Percentiles rank a stretch among this genome's conserved stretches.
Conservation (phyloP, 2,113 vertebrate genomes). For the Embiotoca jacksoni region DNA sequence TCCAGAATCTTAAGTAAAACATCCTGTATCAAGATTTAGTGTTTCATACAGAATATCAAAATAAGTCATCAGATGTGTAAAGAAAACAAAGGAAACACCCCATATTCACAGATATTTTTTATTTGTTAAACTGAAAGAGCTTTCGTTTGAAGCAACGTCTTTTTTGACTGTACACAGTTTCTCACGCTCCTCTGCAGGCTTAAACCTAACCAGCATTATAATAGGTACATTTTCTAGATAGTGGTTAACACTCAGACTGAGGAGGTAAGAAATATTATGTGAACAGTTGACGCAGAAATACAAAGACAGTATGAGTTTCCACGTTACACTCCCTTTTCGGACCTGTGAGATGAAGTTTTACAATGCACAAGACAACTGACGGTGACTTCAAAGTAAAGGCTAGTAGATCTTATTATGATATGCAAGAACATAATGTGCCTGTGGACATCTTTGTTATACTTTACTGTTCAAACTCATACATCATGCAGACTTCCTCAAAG, state of each 20-base stretch:
- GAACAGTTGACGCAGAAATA: slow-evolving; percentile 64
- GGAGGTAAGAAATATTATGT: slow-evolving; percentile 64
- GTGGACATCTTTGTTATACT: slow-evolving; percentile 66
- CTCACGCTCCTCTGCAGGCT: slow-evolving; percentile 64
- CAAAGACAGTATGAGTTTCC: slow-evolving; percentile 64
- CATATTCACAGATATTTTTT: slow-evolving; percentile 85
- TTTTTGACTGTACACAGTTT: slow-evolving; percentile 80
- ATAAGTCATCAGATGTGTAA: neutral
- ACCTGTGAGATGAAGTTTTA: slow-evolving; percentile 58
- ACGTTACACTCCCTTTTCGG: slow-evolving; percentile 41
- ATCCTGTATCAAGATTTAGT: neutral
- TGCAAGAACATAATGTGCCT: slow-evolving; percentile 71
- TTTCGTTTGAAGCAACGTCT: slow-evolving; percentile 78
- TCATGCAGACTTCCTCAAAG: slow-evolving; percentile 74
- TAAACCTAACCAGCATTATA: slow-evolving; percentile 70
- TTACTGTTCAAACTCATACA: slow-evolving; percentile 57
- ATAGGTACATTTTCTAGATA: slow-evolving; percentile 75
- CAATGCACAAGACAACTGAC: slow-evolving; percentile 73
- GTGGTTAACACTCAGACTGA: slow-evolving; percentile 68
- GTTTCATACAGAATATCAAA: neutral
- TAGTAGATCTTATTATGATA: slow-evolving; percentile 65
- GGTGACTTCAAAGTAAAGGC: slow-evolving; percentile 67
- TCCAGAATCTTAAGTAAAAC: neutral
- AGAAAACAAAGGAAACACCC: slow-evolving; percentile 25
- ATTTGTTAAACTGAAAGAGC: slow-evolving; percentile 85